Percentiles rank a stretch among this genome's conserved stretches.
phyloP scores from a whole-genome alignment of 2,113 vertebrate species.

The Menura novaehollandiae region DNA sequence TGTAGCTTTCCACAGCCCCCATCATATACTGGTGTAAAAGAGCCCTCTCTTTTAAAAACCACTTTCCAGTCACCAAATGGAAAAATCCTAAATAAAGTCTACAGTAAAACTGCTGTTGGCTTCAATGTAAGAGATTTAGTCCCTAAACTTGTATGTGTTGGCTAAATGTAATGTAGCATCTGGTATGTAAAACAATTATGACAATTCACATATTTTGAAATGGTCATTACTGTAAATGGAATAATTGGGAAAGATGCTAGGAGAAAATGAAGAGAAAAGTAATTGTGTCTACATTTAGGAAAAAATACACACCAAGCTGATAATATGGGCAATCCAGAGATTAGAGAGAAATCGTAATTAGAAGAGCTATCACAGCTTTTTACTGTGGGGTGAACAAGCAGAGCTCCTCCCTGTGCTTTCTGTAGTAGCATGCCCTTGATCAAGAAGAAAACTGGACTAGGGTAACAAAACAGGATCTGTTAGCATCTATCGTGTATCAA shows the following conservation, averaged over 20 bases:
- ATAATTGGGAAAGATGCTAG: background rate
- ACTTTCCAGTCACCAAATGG: background rate
- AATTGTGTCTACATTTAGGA: background rate
- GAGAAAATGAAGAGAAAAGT: background rate
- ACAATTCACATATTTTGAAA: background rate
- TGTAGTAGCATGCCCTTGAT: background rate
- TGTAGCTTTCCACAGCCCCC: background rate
- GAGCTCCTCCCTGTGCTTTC: background rate
- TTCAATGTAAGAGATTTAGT: background rate
- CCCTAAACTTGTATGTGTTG: background rate
- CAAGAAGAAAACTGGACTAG: background rate
- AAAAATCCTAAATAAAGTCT: background rate
- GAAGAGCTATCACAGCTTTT: background rate
- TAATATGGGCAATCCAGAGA: background rate
- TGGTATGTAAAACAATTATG: background rate
- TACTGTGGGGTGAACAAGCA: background rate
- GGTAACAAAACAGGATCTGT: background rate
- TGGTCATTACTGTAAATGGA: background rate
- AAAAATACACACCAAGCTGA: background rate
- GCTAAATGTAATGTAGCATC: background rate
- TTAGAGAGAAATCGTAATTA: background rate
- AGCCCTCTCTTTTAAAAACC: background rate
- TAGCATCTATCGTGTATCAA: accelerated
- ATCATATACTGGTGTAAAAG: background rate
- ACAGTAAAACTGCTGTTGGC: background rate